These are phyloP conservation scores for Orestias chungarensis DNA, from an alignment of 2,797 vertebrate genomes.

Conservation along the genomic window DNA sequence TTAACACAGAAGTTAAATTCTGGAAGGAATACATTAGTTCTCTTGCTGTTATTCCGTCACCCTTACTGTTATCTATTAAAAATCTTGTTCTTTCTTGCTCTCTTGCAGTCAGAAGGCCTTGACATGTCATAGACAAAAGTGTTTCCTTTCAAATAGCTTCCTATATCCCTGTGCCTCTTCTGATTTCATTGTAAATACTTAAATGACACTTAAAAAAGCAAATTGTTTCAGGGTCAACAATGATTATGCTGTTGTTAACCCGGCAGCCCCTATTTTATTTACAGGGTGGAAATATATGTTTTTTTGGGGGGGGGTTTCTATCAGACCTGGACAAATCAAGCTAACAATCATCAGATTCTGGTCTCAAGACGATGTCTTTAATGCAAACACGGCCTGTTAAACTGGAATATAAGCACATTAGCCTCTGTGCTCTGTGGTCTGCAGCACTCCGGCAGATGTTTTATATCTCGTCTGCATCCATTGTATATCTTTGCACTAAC, in stretches of 20 bases:
- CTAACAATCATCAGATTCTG: not conserved
- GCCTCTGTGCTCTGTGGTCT: conserved; percentile 39
- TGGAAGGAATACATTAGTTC: not conserved
- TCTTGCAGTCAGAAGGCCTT: not conserved
- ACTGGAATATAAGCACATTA: not conserved
- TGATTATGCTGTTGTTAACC: not conserved
- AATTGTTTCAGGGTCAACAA: not conserved
- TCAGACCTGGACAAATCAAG: too few relatives aligned
- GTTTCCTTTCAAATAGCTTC: not conserved
- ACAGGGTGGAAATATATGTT: not conserved
- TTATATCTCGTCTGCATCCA: conserved; percentile 40
- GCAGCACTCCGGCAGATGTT: conserved; percentile 46
- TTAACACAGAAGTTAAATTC: not conserved
- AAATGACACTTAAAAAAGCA: not conserved
- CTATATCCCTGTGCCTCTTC: too few relatives aligned
- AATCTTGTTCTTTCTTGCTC: not conserved
- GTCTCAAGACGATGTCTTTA: not conserved
- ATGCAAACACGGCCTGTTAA: not conserved
- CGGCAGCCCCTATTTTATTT: not conserved
- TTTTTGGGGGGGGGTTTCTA: not conserved
- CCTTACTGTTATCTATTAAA: not conserved
- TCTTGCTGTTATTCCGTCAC: not conserved
- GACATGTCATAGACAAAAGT: not conserved
- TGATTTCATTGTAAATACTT: not conserved
- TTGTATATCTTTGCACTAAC: conserved; percentile 37